A percentile compares a stretch with the other conserved stretches of the same genome.
These are phyloP conservation scores for Oeneis ivallda DNA, from an alignment of 2,888 invertebrate species.

Conservation along the genomic window DNA sequence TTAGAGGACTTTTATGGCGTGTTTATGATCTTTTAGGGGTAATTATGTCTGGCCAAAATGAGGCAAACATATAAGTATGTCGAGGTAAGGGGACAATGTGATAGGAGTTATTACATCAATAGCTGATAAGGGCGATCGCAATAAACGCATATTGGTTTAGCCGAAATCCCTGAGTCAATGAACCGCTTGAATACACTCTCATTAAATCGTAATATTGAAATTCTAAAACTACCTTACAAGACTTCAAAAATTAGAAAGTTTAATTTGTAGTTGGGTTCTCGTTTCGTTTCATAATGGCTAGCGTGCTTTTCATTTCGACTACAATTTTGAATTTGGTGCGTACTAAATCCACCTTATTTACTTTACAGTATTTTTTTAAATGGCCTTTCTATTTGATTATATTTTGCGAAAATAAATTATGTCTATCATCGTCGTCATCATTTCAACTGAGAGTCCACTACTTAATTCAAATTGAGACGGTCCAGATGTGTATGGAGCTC, in stretches of 20 bases:
- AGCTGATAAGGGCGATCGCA: conserved; percentile 68
- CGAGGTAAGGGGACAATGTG: conserved; percentile 52
- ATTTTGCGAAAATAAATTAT: too few species aligned
- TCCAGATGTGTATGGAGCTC: too few species aligned
- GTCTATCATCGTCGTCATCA: too few species aligned
- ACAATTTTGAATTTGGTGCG: too few species aligned
- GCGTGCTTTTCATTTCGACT: too few species aligned
- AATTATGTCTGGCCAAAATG: conserved; percentile 44
- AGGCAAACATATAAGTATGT: conserved; percentile 37
- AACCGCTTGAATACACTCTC: conserved; percentile 35
- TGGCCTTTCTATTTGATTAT: too few species aligned
- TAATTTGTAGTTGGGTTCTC: neutral
- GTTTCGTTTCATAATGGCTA: neutral
- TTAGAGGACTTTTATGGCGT: neutral
- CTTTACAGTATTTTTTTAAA: too few species aligned
- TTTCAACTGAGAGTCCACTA: too few species aligned
- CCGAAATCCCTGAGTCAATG: conserved; percentile 61
- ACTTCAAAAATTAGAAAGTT: neutral
- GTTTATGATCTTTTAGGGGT: conserved; percentile 15
- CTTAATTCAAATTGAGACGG: too few species aligned
- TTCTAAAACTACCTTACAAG: neutral
- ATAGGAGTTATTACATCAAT: conserved; percentile 74
- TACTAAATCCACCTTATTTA: too few species aligned
- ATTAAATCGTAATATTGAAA: neutral
- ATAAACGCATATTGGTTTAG: conserved; percentile 68